phyloP scores from a whole-genome alignment of 2,797 vertebrate species.

The Carduelis carduelis region DNA sequence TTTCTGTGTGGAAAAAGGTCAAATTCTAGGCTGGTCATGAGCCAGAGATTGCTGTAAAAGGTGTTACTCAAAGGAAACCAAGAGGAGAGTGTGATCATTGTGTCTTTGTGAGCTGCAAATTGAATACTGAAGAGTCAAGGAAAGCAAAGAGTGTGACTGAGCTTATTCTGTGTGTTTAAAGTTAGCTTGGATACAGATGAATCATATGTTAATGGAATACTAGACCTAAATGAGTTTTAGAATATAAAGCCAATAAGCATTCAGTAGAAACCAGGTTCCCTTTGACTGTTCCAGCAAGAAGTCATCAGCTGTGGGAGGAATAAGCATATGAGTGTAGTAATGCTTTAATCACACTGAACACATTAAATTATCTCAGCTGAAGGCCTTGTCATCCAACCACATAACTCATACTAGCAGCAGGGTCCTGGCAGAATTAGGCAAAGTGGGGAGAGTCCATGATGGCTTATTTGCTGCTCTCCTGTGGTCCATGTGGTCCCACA shows the following conservation, averaged over 20 bases:
- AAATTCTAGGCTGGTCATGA: background rate
- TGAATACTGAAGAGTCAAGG: background rate
- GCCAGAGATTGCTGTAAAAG: background rate
- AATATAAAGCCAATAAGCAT: background rate
- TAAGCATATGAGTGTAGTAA: background rate
- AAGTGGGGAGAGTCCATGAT: background rate
- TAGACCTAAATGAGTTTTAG: background rate
- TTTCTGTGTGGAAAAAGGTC: background rate
- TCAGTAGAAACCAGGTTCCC: background rate
- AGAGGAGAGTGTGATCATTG: fast-evolving
- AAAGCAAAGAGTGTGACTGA: background rate
- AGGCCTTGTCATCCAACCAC: background rate
- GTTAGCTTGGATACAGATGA: background rate
- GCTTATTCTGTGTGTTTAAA: background rate
- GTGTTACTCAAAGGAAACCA: background rate
- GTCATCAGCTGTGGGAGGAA: background rate
- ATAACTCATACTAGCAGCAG: background rate
- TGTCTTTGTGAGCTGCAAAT: background rate
- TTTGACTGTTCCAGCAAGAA: background rate
- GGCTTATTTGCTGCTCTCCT: background rate
- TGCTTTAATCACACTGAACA: background rate
- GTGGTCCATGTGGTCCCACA: background rate
- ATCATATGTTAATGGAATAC: background rate
- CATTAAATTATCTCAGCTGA: background rate
- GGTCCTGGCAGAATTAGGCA: background rate